These are phyloP conservation scores for Pachyuromys duprasi DNA, from an alignment of 2,797 vertebrate species.

Conservation along the genomic window DNA sequence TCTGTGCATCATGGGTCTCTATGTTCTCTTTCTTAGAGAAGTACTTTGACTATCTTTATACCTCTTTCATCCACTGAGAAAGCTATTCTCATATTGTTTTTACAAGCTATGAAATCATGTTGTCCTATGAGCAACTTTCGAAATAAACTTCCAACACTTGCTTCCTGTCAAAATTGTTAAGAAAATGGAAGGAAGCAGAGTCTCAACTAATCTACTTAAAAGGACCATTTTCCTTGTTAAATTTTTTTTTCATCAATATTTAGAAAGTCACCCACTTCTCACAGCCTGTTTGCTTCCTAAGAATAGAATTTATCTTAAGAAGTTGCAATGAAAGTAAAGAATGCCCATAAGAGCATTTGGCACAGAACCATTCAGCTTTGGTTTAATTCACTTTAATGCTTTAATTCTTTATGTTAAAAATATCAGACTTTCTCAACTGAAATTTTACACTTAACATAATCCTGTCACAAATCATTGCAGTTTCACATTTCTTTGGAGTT, in stretches of 20 bases:
- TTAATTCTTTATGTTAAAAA: slow-evolving; percentile 33
- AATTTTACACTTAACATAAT: slow-evolving; percentile 16
- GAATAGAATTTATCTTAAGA: not conserved
- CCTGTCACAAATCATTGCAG: not conserved
- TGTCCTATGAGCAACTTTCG: not conserved
- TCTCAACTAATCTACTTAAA: not conserved
- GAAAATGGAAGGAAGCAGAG: not conserved
- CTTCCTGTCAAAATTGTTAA: not conserved
- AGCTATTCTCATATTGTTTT: not conserved
- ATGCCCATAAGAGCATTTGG: not conserved
- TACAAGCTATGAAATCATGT: not conserved
- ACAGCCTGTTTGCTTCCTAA: not conserved
- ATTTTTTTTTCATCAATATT: not conserved
- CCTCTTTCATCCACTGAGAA: not conserved
- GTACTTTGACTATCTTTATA: not conserved
- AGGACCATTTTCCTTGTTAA: not conserved
- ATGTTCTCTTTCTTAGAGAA: not conserved
- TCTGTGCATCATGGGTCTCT: not conserved
- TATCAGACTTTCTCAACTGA: not conserved
- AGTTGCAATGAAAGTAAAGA: not conserved
- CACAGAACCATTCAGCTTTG: not conserved
- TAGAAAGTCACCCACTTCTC: not conserved
- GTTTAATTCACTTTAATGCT: not conserved
- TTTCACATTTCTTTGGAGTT: not conserved
- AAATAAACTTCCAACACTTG: not conserved